These are phyloP conservation scores for Dasysyrphus tricinctus DNA, from an alignment of 2,888 invertebrate genomes.

Conservation along the genomic window DNA sequence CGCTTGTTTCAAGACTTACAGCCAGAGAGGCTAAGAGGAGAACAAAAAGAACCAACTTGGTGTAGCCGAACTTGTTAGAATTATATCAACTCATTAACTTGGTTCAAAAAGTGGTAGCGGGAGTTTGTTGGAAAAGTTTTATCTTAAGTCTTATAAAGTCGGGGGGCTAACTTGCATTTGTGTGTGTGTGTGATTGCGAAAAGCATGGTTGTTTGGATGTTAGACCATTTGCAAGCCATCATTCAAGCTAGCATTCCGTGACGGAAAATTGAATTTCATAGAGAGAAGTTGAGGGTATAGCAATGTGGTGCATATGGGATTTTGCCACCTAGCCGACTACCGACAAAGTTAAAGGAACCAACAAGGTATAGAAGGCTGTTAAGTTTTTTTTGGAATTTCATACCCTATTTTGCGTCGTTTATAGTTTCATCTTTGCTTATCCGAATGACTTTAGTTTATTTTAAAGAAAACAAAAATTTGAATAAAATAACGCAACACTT, in stretches of 20 bases:
- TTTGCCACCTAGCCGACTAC: neutral
- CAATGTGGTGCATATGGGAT: slow-evolving; percentile 28
- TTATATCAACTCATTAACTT: slow-evolving; percentile 72
- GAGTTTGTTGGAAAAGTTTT: slow-evolving; percentile 20
- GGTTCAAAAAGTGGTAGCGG: slow-evolving; percentile 16
- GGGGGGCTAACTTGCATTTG: slow-evolving; percentile 49
- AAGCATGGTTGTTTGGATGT: slow-evolving; percentile 31
- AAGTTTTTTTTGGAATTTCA: neutral
- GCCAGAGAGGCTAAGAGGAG: neutral
- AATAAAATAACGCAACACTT: too few relatives aligned
- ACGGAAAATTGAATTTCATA: slow-evolving; percentile 67
- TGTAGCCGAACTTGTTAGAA: slow-evolving; percentile 62
- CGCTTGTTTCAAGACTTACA: slow-evolving; percentile 31
- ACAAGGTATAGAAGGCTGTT: neutral
- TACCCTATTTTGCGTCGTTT: neutral
- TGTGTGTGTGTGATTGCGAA: slow-evolving; percentile 54
- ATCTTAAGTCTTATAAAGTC: slow-evolving; percentile 5
- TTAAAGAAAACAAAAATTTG: too few relatives aligned
- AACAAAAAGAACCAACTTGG: slow-evolving; percentile 7
- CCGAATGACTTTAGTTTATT: too few relatives aligned
- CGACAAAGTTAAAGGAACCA: slow-evolving; percentile 36
- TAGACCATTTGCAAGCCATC: slow-evolving; percentile 53
- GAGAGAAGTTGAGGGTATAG: slow-evolving; percentile 1
- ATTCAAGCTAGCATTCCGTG: slow-evolving; percentile 63
- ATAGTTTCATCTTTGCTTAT: too few relatives aligned